Percentiles rank a stretch among this genome's conserved stretches.
Conservation (phyloP, 2,888 invertebrate genomes). For the Meghimatium bilineatum region DNA sequence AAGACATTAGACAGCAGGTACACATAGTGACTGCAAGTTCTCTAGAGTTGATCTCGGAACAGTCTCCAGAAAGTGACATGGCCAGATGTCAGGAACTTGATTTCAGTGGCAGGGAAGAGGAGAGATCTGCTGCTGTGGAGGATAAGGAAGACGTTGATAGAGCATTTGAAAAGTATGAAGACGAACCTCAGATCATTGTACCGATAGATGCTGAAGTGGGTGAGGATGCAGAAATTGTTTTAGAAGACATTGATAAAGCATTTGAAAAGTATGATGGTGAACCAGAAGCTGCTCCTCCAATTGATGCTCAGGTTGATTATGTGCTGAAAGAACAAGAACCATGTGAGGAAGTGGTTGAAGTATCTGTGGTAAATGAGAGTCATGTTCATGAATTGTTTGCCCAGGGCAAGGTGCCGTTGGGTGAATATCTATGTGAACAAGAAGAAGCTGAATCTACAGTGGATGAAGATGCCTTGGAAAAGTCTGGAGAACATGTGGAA, state of each 20-base stretch:
- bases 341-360: conserved; percentile 20
- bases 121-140: not conserved
- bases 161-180: conserved; percentile 46
- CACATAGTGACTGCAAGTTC: conserved; percentile 17
- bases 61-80: conserved; percentile 33
- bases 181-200: conserved; percentile 44
- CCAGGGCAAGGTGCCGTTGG: not conserved
- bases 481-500: not conserved
- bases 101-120: not conserved
- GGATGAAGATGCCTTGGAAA: not conserved
- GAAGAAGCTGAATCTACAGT: conserved; percentile 17
- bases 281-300: conserved; percentile 22
- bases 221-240: conserved; percentile 46
- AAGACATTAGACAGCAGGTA: not conserved
- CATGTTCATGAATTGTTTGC: not conserved
- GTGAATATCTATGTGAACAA: not conserved
- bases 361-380: not conserved
- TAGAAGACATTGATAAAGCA: conserved; percentile 38
- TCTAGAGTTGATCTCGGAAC: conserved; percentile 39
- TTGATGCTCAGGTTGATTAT: conserved; percentile 35
- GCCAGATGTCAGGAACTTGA: conserved; percentile 30
- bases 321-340: conserved; percentile 7
- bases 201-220: conserved; percentile 38
- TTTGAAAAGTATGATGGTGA: conserved; percentile 43
- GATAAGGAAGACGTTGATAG: conserved; percentile 36